Base-by-base conservation (phyloP, 2,888 invertebrate genomes). In the Amphimallon solstitiale region DNA sequence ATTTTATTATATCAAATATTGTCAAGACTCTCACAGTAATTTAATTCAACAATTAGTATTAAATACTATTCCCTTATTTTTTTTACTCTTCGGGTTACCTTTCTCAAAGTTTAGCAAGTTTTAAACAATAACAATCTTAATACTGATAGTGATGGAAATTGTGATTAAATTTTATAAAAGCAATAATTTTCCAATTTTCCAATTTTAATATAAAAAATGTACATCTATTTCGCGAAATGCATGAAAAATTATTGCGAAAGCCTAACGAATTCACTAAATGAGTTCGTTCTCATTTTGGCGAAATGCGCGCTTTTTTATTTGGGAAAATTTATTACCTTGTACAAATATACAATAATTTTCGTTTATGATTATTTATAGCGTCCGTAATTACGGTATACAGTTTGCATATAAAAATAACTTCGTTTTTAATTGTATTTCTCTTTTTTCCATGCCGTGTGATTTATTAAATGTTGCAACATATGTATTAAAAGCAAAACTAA, bases 341-440 rank as follows among this genome's bases (percentile, higher is more conserved):
- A 15, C 38, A 54, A 54, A 46, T 37, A 34, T 29, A 14, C 43
- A 61, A 46, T 48, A 61, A 19, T 61, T 43, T 61, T 61, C 46
- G 46, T 61, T 61, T 63, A 54, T 38, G 52, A 63, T 52, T 43
- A 51, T 63, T 43, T 63, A 63, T 63, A 17, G 52, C 63, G 12
- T 19, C 40, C 52, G 63, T 52, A 63, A 63, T 63, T 63, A 40
- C 52, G 10, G 23, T 43, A 19, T 63, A 46, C 40, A 12, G 19
- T 43, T 45, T n/a, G 63, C 34, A 9, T 45, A 19, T 37, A 38
- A 49, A 48, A 48, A 49, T 29, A 61, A 48, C 49, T 37, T 45
- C 23, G 23, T 40, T 51, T 51, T 56, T 56, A 43, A 56, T 43
- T 43, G 14, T 43, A 56, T 43, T 43, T 56, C 10, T 7, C 21